A percentile compares a stretch with the other conserved stretches of the same genome.
Conservation (phyloP, 1,140 invertebrate species). For the Stenopsyche tienmushanensis region DNA sequence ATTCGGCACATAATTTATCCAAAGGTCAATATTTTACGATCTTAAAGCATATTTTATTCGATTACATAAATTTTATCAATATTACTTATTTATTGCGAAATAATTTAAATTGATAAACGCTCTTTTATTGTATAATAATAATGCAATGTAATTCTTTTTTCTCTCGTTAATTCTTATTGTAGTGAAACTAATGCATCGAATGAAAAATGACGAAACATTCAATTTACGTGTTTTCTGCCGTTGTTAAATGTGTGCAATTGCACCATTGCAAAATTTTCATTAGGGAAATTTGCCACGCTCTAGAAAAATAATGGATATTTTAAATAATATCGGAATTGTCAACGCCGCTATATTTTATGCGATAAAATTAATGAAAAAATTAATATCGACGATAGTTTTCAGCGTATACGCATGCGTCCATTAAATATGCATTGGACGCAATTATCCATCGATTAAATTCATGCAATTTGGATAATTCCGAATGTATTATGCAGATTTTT, state of each 20-base stretch:
- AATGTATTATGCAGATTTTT: too few species aligned
- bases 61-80: too few species aligned
- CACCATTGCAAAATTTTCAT: conserved; percentile 29
- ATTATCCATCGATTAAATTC: not conserved
- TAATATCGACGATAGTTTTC: not conserved
- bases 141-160: not conserved
- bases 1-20: too few species aligned
- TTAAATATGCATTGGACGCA: too few species aligned
- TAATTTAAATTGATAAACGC: not conserved
- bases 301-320: conserved; percentile 28
- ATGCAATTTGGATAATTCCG: too few species aligned
- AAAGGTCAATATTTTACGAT: too few species aligned
- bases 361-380: not conserved
- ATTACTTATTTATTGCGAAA: too few species aligned
- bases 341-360: not conserved
- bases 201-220: conserved; percentile 23
- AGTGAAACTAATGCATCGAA: not conserved
- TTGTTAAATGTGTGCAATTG: conserved; percentile 20
- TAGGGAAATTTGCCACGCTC: conserved; percentile 31
- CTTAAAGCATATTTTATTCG: too few species aligned
- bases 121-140: not conserved
- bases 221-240: conserved; percentile 25
- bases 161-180: not conserved
- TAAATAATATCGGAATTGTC: too few species aligned
- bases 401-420: not conserved